Percentiles rank a stretch among this genome's conserved stretches.
These are phyloP conservation scores for Eriocheir sinensis DNA, from an alignment of 1,140 invertebrate genomes.

Conservation along the genomic window DNA sequence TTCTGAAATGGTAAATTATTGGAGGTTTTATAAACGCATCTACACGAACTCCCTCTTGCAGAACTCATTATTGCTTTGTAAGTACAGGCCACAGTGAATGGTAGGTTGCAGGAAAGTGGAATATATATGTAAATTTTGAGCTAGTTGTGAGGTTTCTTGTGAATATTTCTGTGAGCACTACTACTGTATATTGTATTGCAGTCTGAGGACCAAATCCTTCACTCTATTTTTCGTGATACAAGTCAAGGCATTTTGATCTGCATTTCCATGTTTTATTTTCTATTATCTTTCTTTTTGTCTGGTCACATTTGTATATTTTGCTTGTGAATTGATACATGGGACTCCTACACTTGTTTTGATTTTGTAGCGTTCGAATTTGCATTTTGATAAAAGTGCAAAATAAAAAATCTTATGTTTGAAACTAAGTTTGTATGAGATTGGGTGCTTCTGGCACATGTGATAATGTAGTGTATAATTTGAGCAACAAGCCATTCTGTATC, in stretches of 20 bases:
- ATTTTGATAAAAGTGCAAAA: too few species aligned
- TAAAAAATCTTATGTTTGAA: too few species aligned
- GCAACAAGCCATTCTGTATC: neutral
- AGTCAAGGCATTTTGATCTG: neutral
- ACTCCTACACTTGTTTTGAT: neutral
- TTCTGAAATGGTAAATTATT: too few species aligned
- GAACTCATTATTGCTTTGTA: too few species aligned
- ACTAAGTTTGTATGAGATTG: neutral
- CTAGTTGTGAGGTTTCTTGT: constrained; percentile 13
- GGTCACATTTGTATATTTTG: neutral
- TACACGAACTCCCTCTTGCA: too few species aligned
- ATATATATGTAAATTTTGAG: neutral
- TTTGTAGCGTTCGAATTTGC: neutral
- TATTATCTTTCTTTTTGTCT: neutral
- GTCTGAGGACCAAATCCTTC: neutral
- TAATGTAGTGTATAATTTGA: neutral
- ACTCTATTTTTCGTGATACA: neutral
- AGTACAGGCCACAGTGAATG: neutral
- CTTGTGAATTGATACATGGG: neutral
- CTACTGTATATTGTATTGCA: neutral
- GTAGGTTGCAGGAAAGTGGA: neutral
- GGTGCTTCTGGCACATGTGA: constrained; percentile 1
- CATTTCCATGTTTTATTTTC: neutral
- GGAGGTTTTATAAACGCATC: too few species aligned
- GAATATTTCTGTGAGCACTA: constrained; percentile 2